phyloP scores from a whole-genome alignment of 2,113 vertebrate genomes.

The Apus apus region DNA sequence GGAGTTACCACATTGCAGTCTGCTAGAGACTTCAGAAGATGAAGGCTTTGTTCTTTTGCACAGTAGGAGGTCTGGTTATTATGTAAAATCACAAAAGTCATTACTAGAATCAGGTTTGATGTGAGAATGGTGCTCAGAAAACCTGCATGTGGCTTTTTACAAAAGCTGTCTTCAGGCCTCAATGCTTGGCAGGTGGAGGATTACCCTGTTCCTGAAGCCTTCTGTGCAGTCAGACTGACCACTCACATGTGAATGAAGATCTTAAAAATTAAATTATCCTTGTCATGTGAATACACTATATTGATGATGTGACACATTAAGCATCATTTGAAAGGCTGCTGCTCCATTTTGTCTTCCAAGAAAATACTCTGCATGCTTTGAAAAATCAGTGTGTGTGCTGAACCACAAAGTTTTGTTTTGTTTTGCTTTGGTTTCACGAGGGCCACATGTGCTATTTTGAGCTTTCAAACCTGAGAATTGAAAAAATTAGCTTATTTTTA shows the following conservation, averaged over 20 bases:
- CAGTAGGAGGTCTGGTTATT: not conserved
- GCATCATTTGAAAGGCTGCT: not conserved
- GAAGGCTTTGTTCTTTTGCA: not conserved
- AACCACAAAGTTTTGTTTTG: not conserved
- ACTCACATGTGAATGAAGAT: not conserved
- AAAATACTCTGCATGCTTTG: not conserved
- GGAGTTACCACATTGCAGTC: not conserved
- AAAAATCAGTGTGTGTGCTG: not conserved
- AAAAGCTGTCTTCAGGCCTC: not conserved
- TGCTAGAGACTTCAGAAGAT: not conserved
- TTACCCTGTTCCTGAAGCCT: not conserved
- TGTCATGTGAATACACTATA: not conserved
- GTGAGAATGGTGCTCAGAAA: not conserved
- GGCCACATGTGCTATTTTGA: not conserved
- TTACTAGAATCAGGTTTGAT: accelerated
- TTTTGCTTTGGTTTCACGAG: not conserved
- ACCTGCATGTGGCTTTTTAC: not conserved
- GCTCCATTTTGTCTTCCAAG: not conserved
- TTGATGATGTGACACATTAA: not conserved
- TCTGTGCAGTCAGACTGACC: not conserved
- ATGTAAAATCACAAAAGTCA: not conserved
- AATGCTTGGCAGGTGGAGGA: not conserved
- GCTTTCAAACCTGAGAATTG: not conserved
- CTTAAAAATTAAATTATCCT: not conserved
- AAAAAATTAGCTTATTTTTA: not conserved